Evolutionary conservation across 2,888 invertebrate genomes (phyloP), one percentile per base, ranked within the genome.

Genomic region (Baccha elongata): DNA sequence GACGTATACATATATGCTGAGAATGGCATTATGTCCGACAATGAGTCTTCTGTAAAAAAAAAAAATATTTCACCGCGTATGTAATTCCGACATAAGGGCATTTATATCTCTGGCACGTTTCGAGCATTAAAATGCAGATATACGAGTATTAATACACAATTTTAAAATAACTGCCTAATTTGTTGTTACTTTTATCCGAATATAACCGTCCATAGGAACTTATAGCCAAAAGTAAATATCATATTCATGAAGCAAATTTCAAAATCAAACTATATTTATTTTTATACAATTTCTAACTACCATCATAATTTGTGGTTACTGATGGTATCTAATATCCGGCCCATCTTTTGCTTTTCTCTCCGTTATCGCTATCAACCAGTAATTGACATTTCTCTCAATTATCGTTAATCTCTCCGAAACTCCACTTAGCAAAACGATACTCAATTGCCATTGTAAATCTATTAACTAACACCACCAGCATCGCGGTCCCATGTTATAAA

Each of bases 361-460:
- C 29, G 7, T 7, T 1, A 7, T 8, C 29, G 37, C 29, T 55
- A 65, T 65, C 71, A 65, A 46, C 65, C 69, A 58, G 40, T 75
- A 65, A 75, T 75, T 71, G 68, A 62, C 53, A 60, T 76, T 76
- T 62, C 52, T 76, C 81, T 62, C 76, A 76, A 81, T 81, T 81
- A 81, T 71, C 81, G 71, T 81, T 81, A 81, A 81, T 81, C 81
- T 76, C 75, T 72, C 62, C 58, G 23, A 72, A 75, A 67, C 52
- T 81, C 76, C 81, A 81, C 76, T 81, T 76, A 81, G 81, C 81
- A 75, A 76, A 76, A 76, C 60, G 81, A 76, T 76, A 81, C 65
- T 76, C 81, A 81, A 81, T 81, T 81, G 71, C 81, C 71, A 76
- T 81, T 72, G 76, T 81, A 81, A 81, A 81, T 81, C 81, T 81